Evolutionary conservation across 1,140 invertebrate genomes (phyloP), one percentile per base, ranked within the genome.

Genomic region (Panagrolaimus sp.): DNA sequence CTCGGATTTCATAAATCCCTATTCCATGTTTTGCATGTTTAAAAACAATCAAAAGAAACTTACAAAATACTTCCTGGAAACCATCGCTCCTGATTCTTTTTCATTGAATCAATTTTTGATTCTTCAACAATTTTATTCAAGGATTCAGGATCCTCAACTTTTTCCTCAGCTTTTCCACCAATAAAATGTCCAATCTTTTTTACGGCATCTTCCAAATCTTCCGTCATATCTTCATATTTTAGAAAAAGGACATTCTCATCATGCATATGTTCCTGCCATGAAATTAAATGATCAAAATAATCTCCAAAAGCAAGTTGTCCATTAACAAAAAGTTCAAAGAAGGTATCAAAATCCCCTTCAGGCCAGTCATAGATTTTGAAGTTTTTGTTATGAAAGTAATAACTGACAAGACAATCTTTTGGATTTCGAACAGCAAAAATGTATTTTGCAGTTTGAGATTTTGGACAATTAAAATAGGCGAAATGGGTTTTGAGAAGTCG

Each of bases 231-330:
- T 69, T 83, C 81, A 45, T 82, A 82, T 62, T 72, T 83, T 2
- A 85, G 63, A 63, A 84, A 84, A 6, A 83, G 71, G 10, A 85
- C 74, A 70, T 84, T 84, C 6, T 72, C 67, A 24, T 79, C 68
- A 43, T 74, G 67, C 17, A 76, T 44, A 14, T 77, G 74, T 5
- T 79, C 72, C 17, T 83, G 75, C 84, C 83, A 84, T 32, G 68
- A 69, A 15, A 72, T 55, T 44, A 85, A 73, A 67, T 84, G 84
- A 26, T 85, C 81, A 46, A 83, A 85, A 67, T 84, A 84, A 63
- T 84, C 84, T 8, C 82, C 83, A 65, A 84, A 84, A 28, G 73
- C 83, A 5, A 84, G 47, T 47, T 81, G 68, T 21, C 83, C 84
- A 6, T 47, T 45, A 21, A 80, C 68, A 62, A 85, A 84, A 0